Base-by-base conservation (phyloP, 2,797 vertebrate genomes). In the Mallotus villosus region DNA sequence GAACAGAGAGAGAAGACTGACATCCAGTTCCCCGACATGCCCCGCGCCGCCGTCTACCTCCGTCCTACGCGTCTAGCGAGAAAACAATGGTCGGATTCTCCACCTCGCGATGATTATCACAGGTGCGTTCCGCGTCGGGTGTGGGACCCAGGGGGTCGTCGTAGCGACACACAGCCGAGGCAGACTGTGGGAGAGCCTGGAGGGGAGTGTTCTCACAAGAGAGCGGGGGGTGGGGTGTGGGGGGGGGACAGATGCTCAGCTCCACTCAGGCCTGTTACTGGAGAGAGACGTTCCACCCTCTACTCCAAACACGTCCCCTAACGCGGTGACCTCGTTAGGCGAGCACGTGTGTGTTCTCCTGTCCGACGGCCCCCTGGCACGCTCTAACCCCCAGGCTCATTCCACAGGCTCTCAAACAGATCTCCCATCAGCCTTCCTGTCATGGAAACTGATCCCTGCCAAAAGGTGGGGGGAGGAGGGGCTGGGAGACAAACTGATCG, bases 401-500 rank as follows among this genome's bases (percentile, higher is more conserved):
- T 73, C 61, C 64, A 74, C 81, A 67, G 72, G 57, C 29, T 71
- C 76, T 71, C 4, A 75, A 41, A 74, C 71, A 32, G 70, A 51
- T 58, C 69, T 46, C 14, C 64, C 60, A 41, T 61, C 24, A 71
- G 69, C 58, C 73, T 62, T 62, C 74, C 70, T 41, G 25, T 79
- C 2, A 58, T 17, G 63, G 1, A 62, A 77, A 72, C 78, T 68
- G 82, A 78, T 77, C 72, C 71, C 78, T 82, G 72, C 82, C 86
- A 82, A 85, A 85, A 82, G 49, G 85, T 79, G 29, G 32, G 32
- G 32, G 32, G 5, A 6, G 83, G 72, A 73, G 82, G 75, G 68
- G 57, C 25, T 49, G 63, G 32, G 32, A 34, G 32, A 34, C 75
- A 86, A 87, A 85, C 67, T 79, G 81, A 78, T 87, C 81, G 86